A percentile compares a stretch with the other conserved stretches of the same genome.
These are phyloP conservation scores for Coreius guichenoti DNA, from an alignment of 2,797 vertebrate genomes.

Conservation along the genomic window DNA sequence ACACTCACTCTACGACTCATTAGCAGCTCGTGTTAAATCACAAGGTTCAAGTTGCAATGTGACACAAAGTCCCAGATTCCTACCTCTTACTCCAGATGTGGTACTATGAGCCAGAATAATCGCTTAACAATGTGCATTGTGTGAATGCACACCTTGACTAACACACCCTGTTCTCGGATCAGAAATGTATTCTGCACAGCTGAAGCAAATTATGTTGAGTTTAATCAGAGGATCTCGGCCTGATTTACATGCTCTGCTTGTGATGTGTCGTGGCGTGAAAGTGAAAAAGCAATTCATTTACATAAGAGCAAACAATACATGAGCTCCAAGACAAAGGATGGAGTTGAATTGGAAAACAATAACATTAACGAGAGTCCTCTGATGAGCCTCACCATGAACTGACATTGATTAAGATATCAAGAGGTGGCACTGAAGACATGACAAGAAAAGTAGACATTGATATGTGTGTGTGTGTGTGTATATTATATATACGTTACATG, in stretches of 20 bases:
- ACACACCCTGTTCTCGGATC: constrained; percentile 74
- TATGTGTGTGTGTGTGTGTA: no score
- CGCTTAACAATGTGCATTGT: constrained; percentile 83
- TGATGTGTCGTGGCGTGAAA: constrained; percentile 66
- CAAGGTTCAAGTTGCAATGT: constrained; percentile 67
- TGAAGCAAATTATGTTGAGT: constrained; percentile 75
- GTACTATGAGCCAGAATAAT: constrained; percentile 80
- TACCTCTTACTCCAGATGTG: constrained; percentile 78
- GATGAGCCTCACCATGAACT: neutral
- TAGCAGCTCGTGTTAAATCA: constrained; percentile 81
- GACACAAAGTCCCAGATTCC: constrained; percentile 37
- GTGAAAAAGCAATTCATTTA: constrained; percentile 52
- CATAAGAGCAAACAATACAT: neutral
- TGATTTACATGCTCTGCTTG: constrained; percentile 77
- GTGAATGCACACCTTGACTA: constrained; percentile 78
- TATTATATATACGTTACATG: no score
- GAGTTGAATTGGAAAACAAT: neutral
- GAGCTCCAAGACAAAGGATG: neutral
- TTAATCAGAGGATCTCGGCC: constrained; percentile 75
- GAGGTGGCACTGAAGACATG: constrained; percentile 10
- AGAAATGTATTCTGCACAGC: constrained; percentile 76
- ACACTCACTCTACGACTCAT: constrained; percentile 82
- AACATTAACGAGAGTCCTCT: neutral
- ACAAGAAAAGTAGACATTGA: neutral
- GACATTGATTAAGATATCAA: neutral